A percentile compares a stretch with the other conserved stretches of the same genome.
Conservation (phyloP, 1,140 invertebrate genomes). For the Apocrypta bakeri region DNA sequence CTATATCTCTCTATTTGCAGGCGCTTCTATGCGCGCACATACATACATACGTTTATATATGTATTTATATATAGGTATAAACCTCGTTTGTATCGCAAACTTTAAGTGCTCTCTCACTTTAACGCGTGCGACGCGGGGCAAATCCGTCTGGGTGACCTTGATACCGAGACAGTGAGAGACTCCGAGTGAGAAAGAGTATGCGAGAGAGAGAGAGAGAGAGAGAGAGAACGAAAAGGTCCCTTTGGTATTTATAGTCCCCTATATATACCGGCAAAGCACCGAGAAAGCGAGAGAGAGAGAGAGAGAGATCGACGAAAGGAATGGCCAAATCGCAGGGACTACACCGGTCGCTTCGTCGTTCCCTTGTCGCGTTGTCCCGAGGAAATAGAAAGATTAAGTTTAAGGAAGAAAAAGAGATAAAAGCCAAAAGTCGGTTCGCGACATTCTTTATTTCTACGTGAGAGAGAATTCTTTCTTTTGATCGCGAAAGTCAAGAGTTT, state of each 20-base stretch:
- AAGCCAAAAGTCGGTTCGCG: slow-evolving; percentile 4
- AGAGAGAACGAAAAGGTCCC: slow-evolving; percentile 34
- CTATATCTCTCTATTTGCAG: neutral
- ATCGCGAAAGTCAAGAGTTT: neutral
- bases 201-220: slow-evolving; percentile 51
- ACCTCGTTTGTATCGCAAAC: neutral
- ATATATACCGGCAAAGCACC: slow-evolving; percentile 57
- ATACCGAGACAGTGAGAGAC: slow-evolving; percentile 34
- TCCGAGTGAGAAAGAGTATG: slow-evolving; percentile 4
- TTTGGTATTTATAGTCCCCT: slow-evolving; percentile 48
- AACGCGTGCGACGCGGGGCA: slow-evolving; percentile 6
- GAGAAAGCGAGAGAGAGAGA: slow-evolving; percentile 53
- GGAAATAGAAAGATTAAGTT: slow-evolving; percentile 44
- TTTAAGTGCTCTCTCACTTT: neutral
- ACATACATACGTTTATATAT: too few relatives aligned
- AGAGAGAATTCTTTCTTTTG: neutral
- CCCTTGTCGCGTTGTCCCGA: slow-evolving; percentile 10
- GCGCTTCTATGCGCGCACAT: neutral
- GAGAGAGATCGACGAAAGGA: slow-evolving; percentile 47
- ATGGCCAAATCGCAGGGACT: slow-evolving; percentile 64
- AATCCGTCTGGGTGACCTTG: slow-evolving; percentile 48
- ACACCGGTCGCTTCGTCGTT: slow-evolving; percentile 51
- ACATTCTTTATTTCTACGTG: neutral
- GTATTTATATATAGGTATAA: too few relatives aligned
- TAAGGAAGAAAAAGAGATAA: neutral